Percentiles rank a stretch among this genome's conserved stretches.
Conservation (phyloP, 2,888 invertebrate species). For the Polia nebulosa region DNA sequence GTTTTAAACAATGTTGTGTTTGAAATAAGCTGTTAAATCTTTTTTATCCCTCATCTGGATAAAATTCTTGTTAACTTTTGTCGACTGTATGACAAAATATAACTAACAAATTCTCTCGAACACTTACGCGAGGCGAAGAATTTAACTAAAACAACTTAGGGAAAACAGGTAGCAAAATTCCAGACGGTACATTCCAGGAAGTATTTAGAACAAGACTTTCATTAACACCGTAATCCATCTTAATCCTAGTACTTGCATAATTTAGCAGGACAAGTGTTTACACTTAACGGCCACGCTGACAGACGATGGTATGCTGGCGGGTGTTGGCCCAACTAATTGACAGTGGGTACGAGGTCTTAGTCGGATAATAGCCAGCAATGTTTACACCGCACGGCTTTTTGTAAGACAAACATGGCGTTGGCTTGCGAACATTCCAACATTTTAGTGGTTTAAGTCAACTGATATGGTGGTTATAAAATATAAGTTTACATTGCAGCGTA, state of each 20-base stretch:
- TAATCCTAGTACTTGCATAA: conserved; percentile 50
- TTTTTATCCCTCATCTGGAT: background rate
- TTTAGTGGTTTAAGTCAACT: background rate
- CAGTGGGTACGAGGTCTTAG: conserved; percentile 66
- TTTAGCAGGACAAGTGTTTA: conserved; percentile 41
- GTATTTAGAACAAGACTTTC: conserved; percentile 31
- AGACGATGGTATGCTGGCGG: conserved; percentile 20
- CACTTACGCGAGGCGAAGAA: background rate
- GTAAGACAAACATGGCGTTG: conserved; percentile 67
- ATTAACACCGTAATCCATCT: conserved; percentile 49
- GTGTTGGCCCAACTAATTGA: conserved; percentile 28
- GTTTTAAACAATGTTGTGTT: background rate
- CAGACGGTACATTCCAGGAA: background rate
- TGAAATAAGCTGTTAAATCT: background rate
- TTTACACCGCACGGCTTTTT: conserved; percentile 78
- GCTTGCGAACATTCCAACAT: background rate
- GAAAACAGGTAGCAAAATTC: conserved; percentile 12
- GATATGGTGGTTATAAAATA: background rate
- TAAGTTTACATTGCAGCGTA: background rate
- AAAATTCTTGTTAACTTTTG: background rate
- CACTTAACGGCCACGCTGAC: conserved; percentile 23
- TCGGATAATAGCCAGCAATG: conserved; percentile 74
- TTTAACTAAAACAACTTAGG: background rate
- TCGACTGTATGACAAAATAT: background rate
- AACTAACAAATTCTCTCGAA: background rate